Evolutionary conservation across 2,888 invertebrate genomes (phyloP).

Genomic region (Limnephilus auricula): DNA sequence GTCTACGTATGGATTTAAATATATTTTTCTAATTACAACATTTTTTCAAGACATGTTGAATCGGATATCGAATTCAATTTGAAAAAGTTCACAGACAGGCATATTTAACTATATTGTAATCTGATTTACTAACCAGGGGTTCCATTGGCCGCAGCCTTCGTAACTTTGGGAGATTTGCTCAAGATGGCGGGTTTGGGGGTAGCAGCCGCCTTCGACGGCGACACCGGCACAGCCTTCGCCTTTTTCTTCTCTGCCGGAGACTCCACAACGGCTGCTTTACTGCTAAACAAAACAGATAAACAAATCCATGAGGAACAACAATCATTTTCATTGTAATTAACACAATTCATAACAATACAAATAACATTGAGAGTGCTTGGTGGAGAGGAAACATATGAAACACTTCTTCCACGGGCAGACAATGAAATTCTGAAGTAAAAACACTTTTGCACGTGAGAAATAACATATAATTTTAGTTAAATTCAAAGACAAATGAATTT

Average conservation of each 20-base stretch:
- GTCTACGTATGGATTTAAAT: too few relatives aligned
- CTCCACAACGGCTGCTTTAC: background rate
- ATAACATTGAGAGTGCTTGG: background rate
- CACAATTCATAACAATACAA: slow-evolving; percentile 13
- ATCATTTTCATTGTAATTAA: background rate
- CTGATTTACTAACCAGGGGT: slow-evolving; percentile 48
- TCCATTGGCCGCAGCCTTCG: slow-evolving; percentile 57
- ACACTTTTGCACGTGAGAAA: background rate
- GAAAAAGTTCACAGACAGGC: too few relatives aligned
- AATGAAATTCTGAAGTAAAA: background rate
- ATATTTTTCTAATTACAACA: too few relatives aligned
- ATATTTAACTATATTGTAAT: too few relatives aligned
- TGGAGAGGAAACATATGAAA: slow-evolving; percentile 12
- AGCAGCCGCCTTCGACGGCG: slow-evolving; percentile 31
- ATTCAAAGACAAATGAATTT: background rate
- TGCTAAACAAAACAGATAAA: slow-evolving; percentile 10
- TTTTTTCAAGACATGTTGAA: too few relatives aligned
- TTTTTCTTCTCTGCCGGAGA: slow-evolving; percentile 48
- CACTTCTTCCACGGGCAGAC: background rate
- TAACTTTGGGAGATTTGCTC: slow-evolving; percentile 54
- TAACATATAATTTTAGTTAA: too few relatives aligned
- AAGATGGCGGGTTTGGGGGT: slow-evolving; percentile 8
- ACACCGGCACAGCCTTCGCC: slow-evolving; percentile 9
- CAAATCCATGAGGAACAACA: background rate
- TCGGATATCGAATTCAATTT: too few relatives aligned